These are phyloP conservation scores for Drosophila parabipectinata DNA, from an alignment of 1,140 invertebrate species.

Conservation along the genomic window DNA sequence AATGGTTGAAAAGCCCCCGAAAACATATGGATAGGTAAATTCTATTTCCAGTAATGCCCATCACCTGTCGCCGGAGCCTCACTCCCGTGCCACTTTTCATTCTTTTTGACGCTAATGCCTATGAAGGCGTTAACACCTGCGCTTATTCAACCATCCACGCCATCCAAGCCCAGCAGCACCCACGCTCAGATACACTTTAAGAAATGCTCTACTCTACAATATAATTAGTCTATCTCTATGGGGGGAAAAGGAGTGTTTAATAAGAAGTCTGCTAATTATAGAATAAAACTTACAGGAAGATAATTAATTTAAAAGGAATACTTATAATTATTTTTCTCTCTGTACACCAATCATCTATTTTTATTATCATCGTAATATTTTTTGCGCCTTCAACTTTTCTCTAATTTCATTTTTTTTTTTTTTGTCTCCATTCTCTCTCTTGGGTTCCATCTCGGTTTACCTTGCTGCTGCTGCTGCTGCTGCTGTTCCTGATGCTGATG, in stretches of 20 bases:
- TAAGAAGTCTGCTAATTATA: background rate
- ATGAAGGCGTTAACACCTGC: conserved; percentile 44
- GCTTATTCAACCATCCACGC: conserved; percentile 21
- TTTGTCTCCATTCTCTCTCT: conserved; percentile 15
- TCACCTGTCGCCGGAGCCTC: conserved; percentile 25
- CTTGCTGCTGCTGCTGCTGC: background rate
- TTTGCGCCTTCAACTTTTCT: conserved; percentile 60
- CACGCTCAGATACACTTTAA: background rate
- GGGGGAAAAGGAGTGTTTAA: too few relatives aligned
- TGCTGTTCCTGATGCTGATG: conserved; percentile 3
- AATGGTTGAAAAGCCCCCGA: background rate
- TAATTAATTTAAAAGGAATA: background rate
- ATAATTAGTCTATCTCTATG: too few relatives aligned
- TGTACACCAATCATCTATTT: conserved; percentile 22
- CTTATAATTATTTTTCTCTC: background rate
- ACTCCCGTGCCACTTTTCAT: conserved; percentile 1
- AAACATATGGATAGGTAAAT: conserved; percentile 31
- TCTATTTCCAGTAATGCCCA: conserved; percentile 42
- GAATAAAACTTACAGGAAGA: background rate
- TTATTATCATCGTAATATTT: conserved; percentile 37
- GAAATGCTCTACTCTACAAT: background rate
- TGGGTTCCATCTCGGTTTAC: background rate
- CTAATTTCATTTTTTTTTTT: conserved; percentile 68
- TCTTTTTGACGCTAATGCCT: conserved; percentile 40
- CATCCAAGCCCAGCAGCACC: background rate